These are phyloP conservation scores for Cataglyphis cursor DNA, from an alignment of 2,888 invertebrate species.

Conservation along the genomic window DNA sequence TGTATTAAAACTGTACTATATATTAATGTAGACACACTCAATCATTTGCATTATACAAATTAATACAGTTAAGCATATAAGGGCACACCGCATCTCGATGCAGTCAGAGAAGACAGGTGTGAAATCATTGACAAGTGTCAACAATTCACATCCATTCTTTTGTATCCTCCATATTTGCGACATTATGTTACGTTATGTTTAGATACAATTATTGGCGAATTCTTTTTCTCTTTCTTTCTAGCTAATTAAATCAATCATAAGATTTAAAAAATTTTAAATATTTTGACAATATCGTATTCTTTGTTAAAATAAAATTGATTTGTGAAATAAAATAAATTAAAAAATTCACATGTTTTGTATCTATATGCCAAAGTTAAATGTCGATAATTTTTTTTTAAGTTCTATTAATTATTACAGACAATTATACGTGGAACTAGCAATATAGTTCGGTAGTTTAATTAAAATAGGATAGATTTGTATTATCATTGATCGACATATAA, in stretches of 20 bases:
- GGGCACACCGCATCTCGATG: neutral
- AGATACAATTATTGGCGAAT: neutral
- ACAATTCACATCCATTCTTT: neutral
- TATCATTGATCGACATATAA: too few relatives aligned
- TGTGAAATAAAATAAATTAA: neutral
- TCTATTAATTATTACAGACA: neutral
- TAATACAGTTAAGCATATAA: neutral
- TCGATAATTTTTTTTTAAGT: neutral
- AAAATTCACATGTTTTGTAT: neutral
- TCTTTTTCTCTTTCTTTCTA: neutral
- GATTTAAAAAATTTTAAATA: neutral
- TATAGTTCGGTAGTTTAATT: neutral
- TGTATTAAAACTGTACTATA: neutral
- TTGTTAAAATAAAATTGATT: neutral
- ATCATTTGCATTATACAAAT: neutral
- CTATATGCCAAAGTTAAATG: neutral
- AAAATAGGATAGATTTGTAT: neutral
- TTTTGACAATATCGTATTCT: neutral
- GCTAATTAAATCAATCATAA: neutral
- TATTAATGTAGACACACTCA: neutral
- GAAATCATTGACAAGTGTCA: neutral
- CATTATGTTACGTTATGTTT: neutral
- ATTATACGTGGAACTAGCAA: neutral
- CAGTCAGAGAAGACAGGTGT: slow-evolving; percentile 6
- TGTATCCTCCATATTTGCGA: neutral